Evolutionary conservation across 1,140 invertebrate species (phyloP).

Genomic region (Pentalonia nigronervosa): DNA sequence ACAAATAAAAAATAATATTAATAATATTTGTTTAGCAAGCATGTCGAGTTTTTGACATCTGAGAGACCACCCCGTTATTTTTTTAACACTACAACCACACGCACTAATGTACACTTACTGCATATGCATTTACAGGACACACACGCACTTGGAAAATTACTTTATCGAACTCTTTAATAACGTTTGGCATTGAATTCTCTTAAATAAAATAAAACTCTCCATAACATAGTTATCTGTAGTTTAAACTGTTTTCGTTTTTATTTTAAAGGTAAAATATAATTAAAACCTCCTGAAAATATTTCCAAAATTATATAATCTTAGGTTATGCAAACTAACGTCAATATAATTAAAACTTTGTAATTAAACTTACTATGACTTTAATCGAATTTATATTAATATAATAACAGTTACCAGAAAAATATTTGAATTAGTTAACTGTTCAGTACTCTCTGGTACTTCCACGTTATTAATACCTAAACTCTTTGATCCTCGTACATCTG

Average conservation of each 20-base stretch:
- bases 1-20: not conserved
- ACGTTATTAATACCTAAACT: not conserved
- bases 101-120: not conserved
- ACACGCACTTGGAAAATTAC: not conserved
- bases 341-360: constrained; percentile 52
- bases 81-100: not conserved
- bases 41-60: not conserved
- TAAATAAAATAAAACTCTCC: not conserved
- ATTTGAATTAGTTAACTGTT: not conserved
- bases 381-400: constrained; percentile 41
- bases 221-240: not conserved
- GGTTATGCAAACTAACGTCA: constrained; percentile 23
- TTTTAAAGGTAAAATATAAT: constrained; percentile 20
- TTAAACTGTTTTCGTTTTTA: not conserved
- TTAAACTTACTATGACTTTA: constrained; percentile 32
- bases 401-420: constrained; percentile 19
- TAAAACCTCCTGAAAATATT: not conserved
- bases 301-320: constrained; percentile 27
- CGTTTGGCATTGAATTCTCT: not conserved
- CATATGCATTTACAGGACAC: not conserved
- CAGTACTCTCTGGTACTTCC: not conserved
- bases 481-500: not conserved
- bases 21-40: not conserved
- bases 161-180: not conserved
- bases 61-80: not conserved